Evolutionary conservation across 1,140 invertebrate genomes (phyloP).

Genomic region (Bradynema listronoti): DNA sequence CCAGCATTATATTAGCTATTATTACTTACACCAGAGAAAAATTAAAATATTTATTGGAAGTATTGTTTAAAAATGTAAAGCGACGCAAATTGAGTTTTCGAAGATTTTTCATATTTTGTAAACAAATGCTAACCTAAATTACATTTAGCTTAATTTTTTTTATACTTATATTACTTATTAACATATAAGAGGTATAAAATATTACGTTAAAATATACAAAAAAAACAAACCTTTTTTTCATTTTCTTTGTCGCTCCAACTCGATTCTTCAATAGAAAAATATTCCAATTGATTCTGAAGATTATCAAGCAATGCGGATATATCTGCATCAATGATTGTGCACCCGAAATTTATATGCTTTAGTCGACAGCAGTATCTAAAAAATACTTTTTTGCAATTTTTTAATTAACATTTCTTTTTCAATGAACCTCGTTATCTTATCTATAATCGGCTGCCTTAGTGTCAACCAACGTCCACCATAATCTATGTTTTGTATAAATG

Average conservation of each 20-base stretch:
- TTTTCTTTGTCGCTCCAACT: conserved; percentile 20
- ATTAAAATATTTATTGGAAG: too few species aligned
- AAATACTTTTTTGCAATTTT: conserved; percentile 15
- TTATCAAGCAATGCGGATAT: conserved; percentile 23
- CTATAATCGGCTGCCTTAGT: conserved; percentile 26
- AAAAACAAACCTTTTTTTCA: conserved; percentile 26
- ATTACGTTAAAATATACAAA: too few species aligned
- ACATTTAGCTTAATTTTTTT: too few species aligned
- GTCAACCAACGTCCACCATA: conserved; percentile 25
- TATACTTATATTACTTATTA: too few species aligned
- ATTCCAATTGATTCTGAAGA: conserved; percentile 16
- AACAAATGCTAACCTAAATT: conserved; percentile 12
- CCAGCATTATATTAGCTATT: too few species aligned
- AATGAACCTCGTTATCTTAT: conserved; percentile 22
- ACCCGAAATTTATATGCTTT: conserved; percentile 24
- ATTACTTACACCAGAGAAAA: too few species aligned
- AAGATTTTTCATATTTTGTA: conserved; percentile 17
- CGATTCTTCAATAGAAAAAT: conserved; percentile 31
- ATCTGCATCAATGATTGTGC: conserved; percentile 24
- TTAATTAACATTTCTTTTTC: conserved; percentile 5
- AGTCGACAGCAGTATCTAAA: conserved; percentile 24
- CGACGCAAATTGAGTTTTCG: conserved; percentile 8
- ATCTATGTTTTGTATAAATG: conserved; percentile 13
- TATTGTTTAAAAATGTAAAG: too few species aligned
- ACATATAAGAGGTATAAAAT: too few species aligned